phyloP scores from a whole-genome alignment of 2,113 vertebrate species.

The Leptosomus discolor region DNA sequence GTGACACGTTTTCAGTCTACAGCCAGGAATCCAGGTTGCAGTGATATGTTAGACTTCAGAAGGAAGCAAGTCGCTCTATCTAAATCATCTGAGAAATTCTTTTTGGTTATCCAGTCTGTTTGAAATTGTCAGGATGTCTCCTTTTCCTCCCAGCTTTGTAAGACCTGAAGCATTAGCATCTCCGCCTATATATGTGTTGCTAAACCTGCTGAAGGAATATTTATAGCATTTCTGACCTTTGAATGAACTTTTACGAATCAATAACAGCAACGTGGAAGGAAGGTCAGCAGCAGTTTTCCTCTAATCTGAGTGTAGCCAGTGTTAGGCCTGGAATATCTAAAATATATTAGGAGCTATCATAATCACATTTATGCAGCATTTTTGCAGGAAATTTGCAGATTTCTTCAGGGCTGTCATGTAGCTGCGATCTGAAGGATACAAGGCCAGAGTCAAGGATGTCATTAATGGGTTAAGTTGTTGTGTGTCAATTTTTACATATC shows the following conservation, averaged over 20 bases:
- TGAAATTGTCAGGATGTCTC: constrained; percentile 17
- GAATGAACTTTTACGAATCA: constrained; percentile 49
- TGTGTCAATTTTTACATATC: not conserved
- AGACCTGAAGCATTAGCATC: not conserved
- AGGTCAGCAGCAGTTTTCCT: not conserved
- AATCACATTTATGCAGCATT: not conserved
- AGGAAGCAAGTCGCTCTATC: not conserved
- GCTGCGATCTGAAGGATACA: not conserved
- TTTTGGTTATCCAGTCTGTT: not conserved
- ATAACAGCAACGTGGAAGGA: not conserved
- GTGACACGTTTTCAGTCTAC: not conserved
- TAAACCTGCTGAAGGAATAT: constrained; percentile 61
- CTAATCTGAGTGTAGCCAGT: not conserved
- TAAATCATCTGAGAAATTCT: constrained; percentile 31
- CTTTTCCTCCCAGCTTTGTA: not conserved
- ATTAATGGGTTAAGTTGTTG: not conserved
- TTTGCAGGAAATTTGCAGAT: not conserved
- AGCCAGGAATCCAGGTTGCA: not conserved
- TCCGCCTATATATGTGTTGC: not conserved
- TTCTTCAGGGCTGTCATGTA: not conserved
- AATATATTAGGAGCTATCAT: not conserved
- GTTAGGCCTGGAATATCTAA: not conserved
- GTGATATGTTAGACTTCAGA: constrained; percentile 13
- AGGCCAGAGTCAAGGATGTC: not conserved
- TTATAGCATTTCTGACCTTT: constrained; percentile 67